Conservation (phyloP, 2,888 invertebrate genomes). For the Caenorhabditis panamensis region DNA sequence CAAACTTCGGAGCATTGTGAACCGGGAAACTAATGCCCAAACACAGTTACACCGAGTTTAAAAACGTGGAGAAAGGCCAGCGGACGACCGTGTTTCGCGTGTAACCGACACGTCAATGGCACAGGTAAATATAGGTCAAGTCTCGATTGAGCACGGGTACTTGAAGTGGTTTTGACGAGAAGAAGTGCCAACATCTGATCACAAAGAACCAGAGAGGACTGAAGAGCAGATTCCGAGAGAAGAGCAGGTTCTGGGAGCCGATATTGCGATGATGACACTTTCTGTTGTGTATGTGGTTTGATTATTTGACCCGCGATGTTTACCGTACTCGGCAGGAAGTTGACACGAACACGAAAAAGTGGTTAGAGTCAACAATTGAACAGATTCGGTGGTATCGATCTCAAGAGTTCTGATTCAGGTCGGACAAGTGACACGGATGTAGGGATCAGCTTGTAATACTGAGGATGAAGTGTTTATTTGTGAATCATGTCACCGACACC, state of each 20-base stretch:
- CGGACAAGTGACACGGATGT: too few species aligned
- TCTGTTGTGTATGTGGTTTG: conserved; percentile 30
- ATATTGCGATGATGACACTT: conserved; percentile 6
- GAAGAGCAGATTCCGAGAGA: conserved; percentile 1
- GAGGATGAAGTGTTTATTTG: too few species aligned
- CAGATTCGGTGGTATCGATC: background rate
- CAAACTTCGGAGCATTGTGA: too few species aligned
- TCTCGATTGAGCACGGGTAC: conserved; percentile 2
- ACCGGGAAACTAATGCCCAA: background rate
- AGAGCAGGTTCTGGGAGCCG: conserved; percentile 15
- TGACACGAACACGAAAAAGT: conserved; percentile 17
- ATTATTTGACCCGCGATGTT: conserved; percentile 53
- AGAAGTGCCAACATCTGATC: conserved; percentile 18
- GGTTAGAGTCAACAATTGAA: background rate
- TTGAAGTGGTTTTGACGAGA: conserved; percentile 6
- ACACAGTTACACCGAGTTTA: background rate
- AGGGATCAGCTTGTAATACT: too few species aligned
- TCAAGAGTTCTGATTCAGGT: too few species aligned
- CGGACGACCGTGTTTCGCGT: conserved; percentile 43
- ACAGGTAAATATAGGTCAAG: conserved; percentile 43
- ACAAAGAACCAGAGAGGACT: conserved; percentile 14
- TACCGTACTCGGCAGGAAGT: conserved; percentile 38
- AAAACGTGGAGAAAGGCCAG: conserved; percentile 32
- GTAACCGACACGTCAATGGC: conserved; percentile 53
- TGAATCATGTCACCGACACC: too few species aligned